These are phyloP conservation scores for Calyptommatus sinebrachiatus DNA, from an alignment of 2,113 vertebrate genomes.

Conservation along the genomic window DNA sequence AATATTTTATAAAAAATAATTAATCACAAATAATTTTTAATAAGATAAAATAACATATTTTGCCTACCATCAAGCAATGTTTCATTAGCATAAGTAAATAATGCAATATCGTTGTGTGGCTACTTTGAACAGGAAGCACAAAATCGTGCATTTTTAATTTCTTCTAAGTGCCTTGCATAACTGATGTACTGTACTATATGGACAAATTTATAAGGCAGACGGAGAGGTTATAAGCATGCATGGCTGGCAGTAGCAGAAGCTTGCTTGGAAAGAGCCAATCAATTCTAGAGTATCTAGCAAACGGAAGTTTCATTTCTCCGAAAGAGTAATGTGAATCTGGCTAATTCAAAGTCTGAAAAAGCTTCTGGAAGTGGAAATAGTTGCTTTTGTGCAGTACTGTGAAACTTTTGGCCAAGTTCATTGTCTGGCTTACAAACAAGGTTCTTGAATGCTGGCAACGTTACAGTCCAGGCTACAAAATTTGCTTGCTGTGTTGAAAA, in stretches of 20 bases:
- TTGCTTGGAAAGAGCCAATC: slow-evolving; percentile 43
- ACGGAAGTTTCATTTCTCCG: slow-evolving; percentile 7
- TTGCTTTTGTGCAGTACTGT: slow-evolving; percentile 37
- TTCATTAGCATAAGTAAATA: background rate
- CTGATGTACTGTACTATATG: background rate
- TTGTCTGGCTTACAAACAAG: slow-evolving; percentile 50
- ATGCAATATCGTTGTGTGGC: background rate
- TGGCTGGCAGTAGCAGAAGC: background rate
- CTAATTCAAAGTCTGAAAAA: slow-evolving; percentile 31
- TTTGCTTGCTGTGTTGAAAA: slow-evolving; percentile 10
- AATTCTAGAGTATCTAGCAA: background rate
- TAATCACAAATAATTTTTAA: background rate
- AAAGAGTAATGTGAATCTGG: background rate
- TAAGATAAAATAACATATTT: background rate
- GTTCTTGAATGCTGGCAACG: slow-evolving; percentile 30
- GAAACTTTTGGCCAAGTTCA: slow-evolving; percentile 47
- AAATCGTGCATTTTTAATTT: slow-evolving; percentile 26
- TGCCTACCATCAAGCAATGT: background rate
- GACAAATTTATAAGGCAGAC: background rate
- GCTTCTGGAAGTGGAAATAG: slow-evolving; percentile 44
- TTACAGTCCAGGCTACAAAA: slow-evolving; percentile 25
- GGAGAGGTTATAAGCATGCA: background rate
- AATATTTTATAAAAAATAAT: background rate
- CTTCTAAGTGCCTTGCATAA: background rate
- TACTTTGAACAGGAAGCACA: background rate